These are phyloP conservation scores for Zingel zingel DNA, from an alignment of 2,113 vertebrate species.

Conservation along the genomic window DNA sequence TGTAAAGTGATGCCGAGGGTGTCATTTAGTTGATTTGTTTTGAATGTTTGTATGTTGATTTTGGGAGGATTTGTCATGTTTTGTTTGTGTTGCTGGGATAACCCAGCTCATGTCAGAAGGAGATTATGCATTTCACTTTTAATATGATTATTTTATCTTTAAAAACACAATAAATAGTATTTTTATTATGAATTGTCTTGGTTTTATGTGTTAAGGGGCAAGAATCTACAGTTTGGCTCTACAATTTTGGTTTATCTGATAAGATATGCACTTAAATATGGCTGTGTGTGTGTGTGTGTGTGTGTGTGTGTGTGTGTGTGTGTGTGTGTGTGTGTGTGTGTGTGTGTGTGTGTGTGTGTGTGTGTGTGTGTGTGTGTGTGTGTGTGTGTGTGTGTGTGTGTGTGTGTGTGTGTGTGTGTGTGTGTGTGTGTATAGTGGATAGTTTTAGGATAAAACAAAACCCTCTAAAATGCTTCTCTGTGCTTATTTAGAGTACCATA, in stretches of 20 bases:
- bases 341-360: too few relatives aligned
- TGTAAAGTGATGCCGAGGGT: slow-evolving; percentile 19
- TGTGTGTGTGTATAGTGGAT: neutral
- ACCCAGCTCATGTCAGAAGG: neutral
- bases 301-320: too few relatives aligned
- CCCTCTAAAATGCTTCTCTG: neutral
- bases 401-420: rapidly evolving
- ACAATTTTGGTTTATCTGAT: neutral
- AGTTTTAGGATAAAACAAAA: neutral
- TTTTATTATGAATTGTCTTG: slow-evolving; percentile 32
- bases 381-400: too few relatives aligned
- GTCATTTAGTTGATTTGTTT: neutral
- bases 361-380: too few relatives aligned
- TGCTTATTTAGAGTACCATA: neutral
- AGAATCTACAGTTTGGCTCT: neutral
- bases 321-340: rapidly evolving
- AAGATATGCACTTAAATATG: neutral
- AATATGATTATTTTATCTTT: slow-evolving; percentile 19
- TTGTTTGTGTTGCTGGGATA: neutral
- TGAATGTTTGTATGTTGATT: slow-evolving; percentile 18
- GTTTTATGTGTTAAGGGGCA: neutral
- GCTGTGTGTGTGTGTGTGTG: too few relatives aligned
- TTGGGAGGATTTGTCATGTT: slow-evolving; percentile 9
- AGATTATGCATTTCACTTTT: slow-evolving; percentile 15
- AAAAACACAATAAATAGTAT: slow-evolving; percentile 54